Percentiles rank a stretch among this genome's conserved stretches.
Conservation (phyloP, 2,113 vertebrate species). For the Sceloporus undulatus region DNA sequence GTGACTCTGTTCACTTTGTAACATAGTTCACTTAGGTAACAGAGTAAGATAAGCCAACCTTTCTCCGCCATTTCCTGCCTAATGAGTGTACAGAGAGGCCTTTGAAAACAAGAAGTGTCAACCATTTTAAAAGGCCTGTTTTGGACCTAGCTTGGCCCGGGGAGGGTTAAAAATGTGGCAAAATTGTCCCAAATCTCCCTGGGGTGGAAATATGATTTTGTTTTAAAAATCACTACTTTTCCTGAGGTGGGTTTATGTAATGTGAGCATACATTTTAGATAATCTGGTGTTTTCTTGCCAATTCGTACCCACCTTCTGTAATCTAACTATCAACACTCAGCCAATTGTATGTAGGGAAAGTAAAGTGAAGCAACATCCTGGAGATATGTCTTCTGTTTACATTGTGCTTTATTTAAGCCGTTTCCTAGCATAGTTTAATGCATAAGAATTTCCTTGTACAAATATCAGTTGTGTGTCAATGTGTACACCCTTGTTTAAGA, state of each 20-base stretch:
- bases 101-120: too few species aligned
- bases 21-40: too few species aligned
- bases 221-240: background rate
- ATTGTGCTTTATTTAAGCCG: background rate
- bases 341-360: background rate
- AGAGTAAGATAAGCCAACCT: too few species aligned
- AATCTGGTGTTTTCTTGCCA: background rate
- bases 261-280: too few species aligned
- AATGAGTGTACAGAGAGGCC: too few species aligned
- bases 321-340: background rate
- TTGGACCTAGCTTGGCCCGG: too few species aligned
- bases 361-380: background rate
- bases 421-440: background rate
- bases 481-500: background rate
- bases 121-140: too few species aligned
- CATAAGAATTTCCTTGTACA: background rate
- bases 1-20: too few species aligned
- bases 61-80: too few species aligned
- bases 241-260: background rate
- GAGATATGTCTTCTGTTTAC: background rate
- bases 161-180: too few species aligned
- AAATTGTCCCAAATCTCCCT: background rate
- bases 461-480: background rate
- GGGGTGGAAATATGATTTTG: background rate
- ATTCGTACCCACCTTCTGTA: background rate